A percentile compares a stretch with the other conserved stretches of the same genome.
Conservation (phyloP, 1,140 invertebrate genomes). For the Drosophila melanica region DNA sequence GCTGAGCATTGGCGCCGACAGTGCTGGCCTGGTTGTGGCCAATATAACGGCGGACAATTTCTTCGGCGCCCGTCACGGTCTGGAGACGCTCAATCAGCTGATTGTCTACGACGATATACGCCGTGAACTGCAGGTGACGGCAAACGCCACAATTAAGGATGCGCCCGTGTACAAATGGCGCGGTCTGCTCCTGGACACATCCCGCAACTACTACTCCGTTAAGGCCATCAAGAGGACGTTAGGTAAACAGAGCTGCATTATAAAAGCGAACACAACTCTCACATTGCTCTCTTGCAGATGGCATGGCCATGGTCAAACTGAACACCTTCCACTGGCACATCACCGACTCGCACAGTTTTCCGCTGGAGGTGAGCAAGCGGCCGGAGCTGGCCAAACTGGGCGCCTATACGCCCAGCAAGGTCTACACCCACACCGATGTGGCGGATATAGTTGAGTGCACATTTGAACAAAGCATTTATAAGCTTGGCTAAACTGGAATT, state of each 20-base stretch:
- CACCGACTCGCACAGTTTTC: slow-evolving; percentile 94
- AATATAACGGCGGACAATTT: slow-evolving; percentile 87
- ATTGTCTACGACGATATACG: slow-evolving; percentile 88
- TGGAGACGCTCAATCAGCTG: slow-evolving; percentile 92
- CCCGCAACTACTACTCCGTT: slow-evolving; percentile 89
- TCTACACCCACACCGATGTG: slow-evolving; percentile 86
- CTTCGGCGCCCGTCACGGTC: slow-evolving; percentile 90
- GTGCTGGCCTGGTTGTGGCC: slow-evolving; percentile 84
- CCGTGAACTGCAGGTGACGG: slow-evolving; percentile 84
- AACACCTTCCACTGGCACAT: slow-evolving; percentile 96
- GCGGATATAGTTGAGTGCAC: slow-evolving; percentile 85
- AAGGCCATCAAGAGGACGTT: slow-evolving; percentile 89
- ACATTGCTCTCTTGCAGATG: slow-evolving; percentile 85
- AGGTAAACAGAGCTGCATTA: slow-evolving; percentile 68
- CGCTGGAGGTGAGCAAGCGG: slow-evolving; percentile 88
- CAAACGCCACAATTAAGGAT: slow-evolving; percentile 87
- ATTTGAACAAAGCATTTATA: too few species aligned
- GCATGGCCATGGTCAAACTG: slow-evolving; percentile 91
- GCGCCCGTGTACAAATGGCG: slow-evolving; percentile 90
- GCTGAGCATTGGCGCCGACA: slow-evolving; percentile 85
- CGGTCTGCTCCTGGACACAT: slow-evolving; percentile 91
- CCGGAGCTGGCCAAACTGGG: slow-evolving; percentile 90
- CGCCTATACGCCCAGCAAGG: slow-evolving; percentile 88
- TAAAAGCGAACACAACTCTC: not conserved
- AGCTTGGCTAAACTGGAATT: not conserved